Evolutionary conservation across 2,113 vertebrate species (phyloP).

Genomic region (Indicator indicator): DNA sequence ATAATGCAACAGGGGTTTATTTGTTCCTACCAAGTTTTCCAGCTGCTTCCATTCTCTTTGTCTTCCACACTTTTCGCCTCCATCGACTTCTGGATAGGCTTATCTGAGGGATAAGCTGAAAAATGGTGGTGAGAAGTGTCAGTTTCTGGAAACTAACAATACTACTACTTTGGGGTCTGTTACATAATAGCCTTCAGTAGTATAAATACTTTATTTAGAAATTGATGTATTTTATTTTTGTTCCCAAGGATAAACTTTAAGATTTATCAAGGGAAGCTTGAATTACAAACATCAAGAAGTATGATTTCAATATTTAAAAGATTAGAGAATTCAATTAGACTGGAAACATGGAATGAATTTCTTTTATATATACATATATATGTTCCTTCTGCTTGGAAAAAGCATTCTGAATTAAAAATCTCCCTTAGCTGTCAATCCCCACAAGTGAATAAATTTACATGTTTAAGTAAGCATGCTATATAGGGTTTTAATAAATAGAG

Average conservation of each 20-base stretch:
- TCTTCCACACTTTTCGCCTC: not conserved
- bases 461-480: not conserved
- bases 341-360: not conserved
- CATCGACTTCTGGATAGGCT: not conserved
- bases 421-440: not conserved
- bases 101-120: not conserved
- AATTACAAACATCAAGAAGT: not conserved
- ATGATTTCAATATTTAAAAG: conserved; percentile 14
- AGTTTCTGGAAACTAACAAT: not conserved
- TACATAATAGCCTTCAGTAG: not conserved
- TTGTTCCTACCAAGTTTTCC: not conserved
- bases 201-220: conserved; percentile 10
- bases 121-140: not conserved
- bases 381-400: not conserved
- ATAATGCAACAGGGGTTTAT: rapidly evolving
- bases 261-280: not conserved
- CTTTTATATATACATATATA: not conserved
- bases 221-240: not conserved
- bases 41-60: not conserved
- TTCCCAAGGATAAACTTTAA: not conserved
- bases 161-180: not conserved
- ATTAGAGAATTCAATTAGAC: conserved; percentile 18
- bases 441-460: not conserved
- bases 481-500: not conserved
- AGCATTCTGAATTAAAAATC: not conserved